Evolutionary conservation across 1,140 invertebrate species (phyloP), one percentile per base, ranked within the genome.

Genomic region (Drosophila sucinea): DNA sequence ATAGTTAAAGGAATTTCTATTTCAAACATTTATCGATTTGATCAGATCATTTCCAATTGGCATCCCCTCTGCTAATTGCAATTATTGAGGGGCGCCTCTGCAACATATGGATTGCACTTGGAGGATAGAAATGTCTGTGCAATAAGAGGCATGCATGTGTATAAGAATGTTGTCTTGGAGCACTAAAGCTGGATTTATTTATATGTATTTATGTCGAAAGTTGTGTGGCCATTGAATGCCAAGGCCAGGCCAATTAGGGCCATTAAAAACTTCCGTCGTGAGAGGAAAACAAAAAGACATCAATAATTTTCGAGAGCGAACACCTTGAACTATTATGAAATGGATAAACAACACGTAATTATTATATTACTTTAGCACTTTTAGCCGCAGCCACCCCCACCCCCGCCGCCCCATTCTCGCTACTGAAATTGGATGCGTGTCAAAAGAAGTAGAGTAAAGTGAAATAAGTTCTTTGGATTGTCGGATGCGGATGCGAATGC

Each of bases 371-470:
- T 25, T 27, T 47, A n/a, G 17, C 17, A 23, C 44, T 25, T 35
- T 35, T 35, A 38, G 32, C 23, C 7, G 32, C 23, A 54, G 54
- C 44, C 11, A 0, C n/a, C 23, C 57, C 57, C 11, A 0, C 25
- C 23, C 57, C 62, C 35, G 33, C 40, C 8, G 29, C 4, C 33
- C 4, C 10, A n/a, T 55, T 8, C 10, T 51, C 1, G 32, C 38
- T 44, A 38, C n/a, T 55, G 61, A 60, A 78, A 60, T 75, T 70
- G 76, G 74, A 77, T 27, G 66, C 54, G 61, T 73, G 70, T 77
- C 74, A 77, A 72, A 66, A 77, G 68, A 61, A 69, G 63, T 54
- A 63, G 27, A 73, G 44, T 38, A 40, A 17, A 67, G 56, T 51
- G 25, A 51, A 51, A 51, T 68, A 68, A 77, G 71, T 60, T 68